These are phyloP conservation scores for Anarhynchus alexandrinus DNA, from an alignment of 2,113 vertebrate species.

Conservation along the genomic window DNA sequence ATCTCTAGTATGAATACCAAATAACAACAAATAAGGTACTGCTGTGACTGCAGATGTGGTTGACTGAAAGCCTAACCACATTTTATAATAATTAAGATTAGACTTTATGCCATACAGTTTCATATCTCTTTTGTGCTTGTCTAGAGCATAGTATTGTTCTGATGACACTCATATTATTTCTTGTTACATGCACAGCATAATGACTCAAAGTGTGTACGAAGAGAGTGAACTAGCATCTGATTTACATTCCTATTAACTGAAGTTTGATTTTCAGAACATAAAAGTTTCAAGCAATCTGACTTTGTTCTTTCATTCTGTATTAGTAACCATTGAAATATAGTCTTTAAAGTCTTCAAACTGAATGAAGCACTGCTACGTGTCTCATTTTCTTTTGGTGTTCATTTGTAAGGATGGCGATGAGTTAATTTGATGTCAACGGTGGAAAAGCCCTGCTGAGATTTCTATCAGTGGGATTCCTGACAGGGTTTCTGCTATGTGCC, in stretches of 20 bases:
- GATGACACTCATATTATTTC: not conserved
- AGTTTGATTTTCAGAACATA: not conserved
- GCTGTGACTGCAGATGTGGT: not conserved
- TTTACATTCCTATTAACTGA: not conserved
- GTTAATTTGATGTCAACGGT: not conserved
- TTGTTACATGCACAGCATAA: not conserved
- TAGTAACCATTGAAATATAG: not conserved
- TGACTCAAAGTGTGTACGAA: not conserved
- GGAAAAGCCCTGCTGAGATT: not conserved
- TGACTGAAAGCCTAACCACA: not conserved
- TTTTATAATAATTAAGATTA: conserved; percentile 21
- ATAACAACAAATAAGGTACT: not conserved
- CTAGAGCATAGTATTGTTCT: not conserved
- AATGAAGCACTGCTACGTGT: not conserved
- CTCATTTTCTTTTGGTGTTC: not conserved
- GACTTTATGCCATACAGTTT: not conserved
- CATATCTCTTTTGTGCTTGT: not conserved
- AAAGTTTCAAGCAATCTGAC: not conserved
- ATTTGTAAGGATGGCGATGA: not conserved
- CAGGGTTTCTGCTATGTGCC: not conserved
- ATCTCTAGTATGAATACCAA: not conserved
- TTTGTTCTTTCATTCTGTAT: not conserved
- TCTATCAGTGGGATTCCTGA: not conserved
- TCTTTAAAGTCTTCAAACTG: not conserved
- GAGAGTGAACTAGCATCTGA: not conserved